A percentile compares a stretch with the other conserved stretches of the same genome.
phyloP scores from a whole-genome alignment of 2,888 invertebrate genomes.

The Eurytoma californica region DNA sequence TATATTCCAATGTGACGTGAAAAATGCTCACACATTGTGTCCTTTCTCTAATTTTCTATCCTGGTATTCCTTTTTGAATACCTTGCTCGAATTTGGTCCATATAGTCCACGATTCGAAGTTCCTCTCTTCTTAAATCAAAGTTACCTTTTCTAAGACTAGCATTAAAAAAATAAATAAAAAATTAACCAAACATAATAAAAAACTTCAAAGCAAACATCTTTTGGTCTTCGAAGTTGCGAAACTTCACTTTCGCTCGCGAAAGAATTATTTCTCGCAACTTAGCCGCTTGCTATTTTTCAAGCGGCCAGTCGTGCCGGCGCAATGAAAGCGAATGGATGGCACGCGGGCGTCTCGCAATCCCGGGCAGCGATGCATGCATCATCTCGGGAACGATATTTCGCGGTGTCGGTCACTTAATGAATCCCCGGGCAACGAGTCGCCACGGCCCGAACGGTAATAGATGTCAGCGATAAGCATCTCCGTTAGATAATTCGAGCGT shows the following conservation, averaged over 20 bases:
- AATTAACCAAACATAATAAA: too few species aligned
- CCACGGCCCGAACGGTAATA: constrained; percentile 21
- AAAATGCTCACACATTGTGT: too few species aligned
- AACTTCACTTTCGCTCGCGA: neutral
- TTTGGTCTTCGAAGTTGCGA: too few species aligned
- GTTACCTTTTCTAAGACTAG: too few species aligned
- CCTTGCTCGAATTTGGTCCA: too few species aligned
- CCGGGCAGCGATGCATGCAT: neutral
- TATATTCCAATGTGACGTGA: too few species aligned
- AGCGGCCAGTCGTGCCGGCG: constrained; percentile 33
- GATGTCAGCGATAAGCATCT: constrained; percentile 41
- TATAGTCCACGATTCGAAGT: too few species aligned
- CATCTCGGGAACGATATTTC: constrained; percentile 13
- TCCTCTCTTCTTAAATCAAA: too few species aligned
- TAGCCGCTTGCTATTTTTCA: constrained; percentile 21
- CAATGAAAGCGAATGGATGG: constrained; percentile 33
- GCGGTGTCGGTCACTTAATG: constrained; percentile 40
- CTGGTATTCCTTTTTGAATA: too few species aligned
- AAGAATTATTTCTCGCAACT: neutral
- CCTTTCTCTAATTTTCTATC: too few species aligned
- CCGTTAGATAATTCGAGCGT: constrained; percentile 43
- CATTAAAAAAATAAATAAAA: too few species aligned
- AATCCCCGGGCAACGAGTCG: constrained; percentile 12
- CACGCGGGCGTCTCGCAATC: neutral
- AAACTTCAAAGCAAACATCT: too few species aligned